Conservation (phyloP, 2,888 invertebrate genomes). For the Lycia hirtaria region DNA sequence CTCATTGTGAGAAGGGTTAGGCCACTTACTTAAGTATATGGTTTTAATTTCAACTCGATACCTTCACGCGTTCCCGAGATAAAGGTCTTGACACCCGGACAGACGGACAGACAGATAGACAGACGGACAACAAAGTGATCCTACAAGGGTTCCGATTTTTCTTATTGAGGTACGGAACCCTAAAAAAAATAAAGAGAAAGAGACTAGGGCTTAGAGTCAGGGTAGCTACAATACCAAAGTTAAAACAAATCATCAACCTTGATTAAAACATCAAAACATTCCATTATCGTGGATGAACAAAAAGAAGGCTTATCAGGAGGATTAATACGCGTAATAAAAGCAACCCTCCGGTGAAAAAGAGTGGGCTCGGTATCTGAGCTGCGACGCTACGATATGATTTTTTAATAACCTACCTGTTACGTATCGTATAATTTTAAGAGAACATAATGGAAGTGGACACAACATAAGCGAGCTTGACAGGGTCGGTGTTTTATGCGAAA, state of each 20-base stretch:
- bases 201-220: conserved; percentile 12
- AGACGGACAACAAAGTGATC: too few species aligned
- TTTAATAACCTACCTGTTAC: conserved; percentile 45
- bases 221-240: conserved; percentile 32
- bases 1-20: too few species aligned
- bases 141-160: too few species aligned
- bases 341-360: conserved; percentile 47
- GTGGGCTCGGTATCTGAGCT: conserved; percentile 40
- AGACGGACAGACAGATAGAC: too few species aligned
- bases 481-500: neutral
- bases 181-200: too few species aligned
- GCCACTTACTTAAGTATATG: too few species aligned
- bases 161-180: too few species aligned
- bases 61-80: too few species aligned
- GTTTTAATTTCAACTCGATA: too few species aligned
- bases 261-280: conserved; percentile 65
- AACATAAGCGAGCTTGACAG: conserved; percentile 13
- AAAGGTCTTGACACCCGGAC: too few species aligned
- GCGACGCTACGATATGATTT: conserved; percentile 43
- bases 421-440: conserved; percentile 31
- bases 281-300: conserved; percentile 60
- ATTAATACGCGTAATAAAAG: conserved; percentile 59
- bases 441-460: conserved; percentile 36
- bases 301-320: conserved; percentile 62
- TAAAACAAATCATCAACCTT: conserved; percentile 65